These are phyloP conservation scores for Pangasius krempfi DNA, from an alignment of 2,797 vertebrate species.

Conservation along the genomic window DNA sequence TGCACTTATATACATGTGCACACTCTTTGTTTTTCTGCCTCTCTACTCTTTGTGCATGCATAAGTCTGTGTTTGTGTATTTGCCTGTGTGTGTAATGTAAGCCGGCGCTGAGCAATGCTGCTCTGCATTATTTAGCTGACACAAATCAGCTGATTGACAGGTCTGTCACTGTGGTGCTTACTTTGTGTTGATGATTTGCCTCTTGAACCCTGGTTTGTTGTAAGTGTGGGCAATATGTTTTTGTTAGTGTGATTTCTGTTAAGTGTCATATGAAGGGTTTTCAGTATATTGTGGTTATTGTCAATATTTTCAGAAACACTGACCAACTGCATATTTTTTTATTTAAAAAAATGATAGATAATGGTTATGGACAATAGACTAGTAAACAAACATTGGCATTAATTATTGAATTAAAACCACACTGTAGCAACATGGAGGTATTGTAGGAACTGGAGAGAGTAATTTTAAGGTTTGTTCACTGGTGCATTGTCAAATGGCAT, in stretches of 20 bases:
- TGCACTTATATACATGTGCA: background rate
- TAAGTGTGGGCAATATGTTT: background rate
- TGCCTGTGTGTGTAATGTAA: conserved; percentile 32
- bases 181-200: background rate
- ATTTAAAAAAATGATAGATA: background rate
- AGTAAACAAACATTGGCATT: background rate
- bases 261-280: background rate
- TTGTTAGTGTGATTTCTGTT: background rate
- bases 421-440: background rate
- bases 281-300: background rate
- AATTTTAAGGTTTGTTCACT: background rate
- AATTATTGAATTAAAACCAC: background rate
- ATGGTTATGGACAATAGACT: background rate
- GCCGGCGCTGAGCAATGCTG: background rate
- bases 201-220: conserved; percentile 1
- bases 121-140: conserved; percentile 65
- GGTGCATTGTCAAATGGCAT: background rate
- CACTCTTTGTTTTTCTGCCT: background rate
- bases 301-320: background rate
- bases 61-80: conserved; percentile 13
- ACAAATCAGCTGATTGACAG: conserved; percentile 65
- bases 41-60: conserved; percentile 23
- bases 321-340: background rate
- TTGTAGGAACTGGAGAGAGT: background rate
- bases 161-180: conserved; percentile 16